Percentiles rank a stretch among this genome's conserved stretches.
phyloP scores from a whole-genome alignment of 1,140 invertebrate genomes.

The Proctacanthus coquilletti region DNA sequence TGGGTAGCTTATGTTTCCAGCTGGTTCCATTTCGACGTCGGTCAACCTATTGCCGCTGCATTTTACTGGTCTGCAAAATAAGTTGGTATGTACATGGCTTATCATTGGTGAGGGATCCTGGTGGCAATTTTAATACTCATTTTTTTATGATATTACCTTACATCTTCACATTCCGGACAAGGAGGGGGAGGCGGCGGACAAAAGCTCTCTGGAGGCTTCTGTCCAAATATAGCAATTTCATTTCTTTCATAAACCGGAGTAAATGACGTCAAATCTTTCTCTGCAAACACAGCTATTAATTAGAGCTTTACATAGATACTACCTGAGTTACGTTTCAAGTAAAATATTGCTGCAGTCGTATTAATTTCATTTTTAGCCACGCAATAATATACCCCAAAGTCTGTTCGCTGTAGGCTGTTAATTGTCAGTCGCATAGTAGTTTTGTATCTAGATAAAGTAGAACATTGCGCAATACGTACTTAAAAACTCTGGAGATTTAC shows the following conservation, averaged over 20 bases:
- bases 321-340: slow-evolving; percentile 45
- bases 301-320: neutral
- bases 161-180: slow-evolving; percentile 36
- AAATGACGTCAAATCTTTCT: slow-evolving; percentile 15
- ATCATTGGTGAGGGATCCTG: too few relatives aligned
- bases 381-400: slow-evolving; percentile 64
- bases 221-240: slow-evolving; percentile 34
- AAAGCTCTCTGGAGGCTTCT: slow-evolving; percentile 41
- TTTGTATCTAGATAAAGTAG: slow-evolving; percentile 18
- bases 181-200: slow-evolving; percentile 38
- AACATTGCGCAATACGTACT: neutral
- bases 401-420: slow-evolving; percentile 41
- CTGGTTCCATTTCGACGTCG: slow-evolving; percentile 38
- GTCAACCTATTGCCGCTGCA: too few relatives aligned
- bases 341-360: slow-evolving; percentile 58
- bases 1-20: slow-evolving; percentile 38
- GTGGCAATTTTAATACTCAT: neutral
- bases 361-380: slow-evolving; percentile 68
- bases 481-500: slow-evolving; percentile 11
- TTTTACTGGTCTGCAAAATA: too few relatives aligned
- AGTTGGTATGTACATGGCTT: too few relatives aligned
- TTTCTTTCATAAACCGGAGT: slow-evolving; percentile 23
- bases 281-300: slow-evolving; percentile 8
- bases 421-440: slow-evolving; percentile 57
- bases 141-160: slow-evolving; percentile 15